Percentiles rank a stretch among this genome's conserved stretches.
Evolutionary conservation across 2,797 vertebrate species (phyloP).

Genomic region (Echeneis naucrates): DNA sequence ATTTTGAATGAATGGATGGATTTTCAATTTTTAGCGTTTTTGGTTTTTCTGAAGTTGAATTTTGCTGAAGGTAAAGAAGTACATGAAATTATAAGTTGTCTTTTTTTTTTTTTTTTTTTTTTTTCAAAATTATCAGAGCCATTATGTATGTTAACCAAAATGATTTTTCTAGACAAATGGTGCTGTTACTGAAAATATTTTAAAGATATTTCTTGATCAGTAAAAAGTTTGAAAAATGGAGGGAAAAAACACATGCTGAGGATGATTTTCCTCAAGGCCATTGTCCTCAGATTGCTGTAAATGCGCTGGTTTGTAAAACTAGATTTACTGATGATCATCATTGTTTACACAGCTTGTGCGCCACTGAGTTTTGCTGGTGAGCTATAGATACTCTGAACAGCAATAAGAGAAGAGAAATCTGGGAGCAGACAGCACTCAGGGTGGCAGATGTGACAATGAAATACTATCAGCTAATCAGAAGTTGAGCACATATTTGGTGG

Average conservation of each 20-base stretch:
- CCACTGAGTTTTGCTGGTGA: background rate
- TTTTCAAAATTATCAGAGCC: no score
- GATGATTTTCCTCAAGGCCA: no score
- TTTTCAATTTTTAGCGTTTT: slow-evolving; percentile 25
- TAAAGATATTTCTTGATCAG: background rate
- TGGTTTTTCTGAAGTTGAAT: slow-evolving; percentile 12
- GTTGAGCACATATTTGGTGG: no score
- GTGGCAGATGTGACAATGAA: background rate
- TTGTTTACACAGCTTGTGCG: background rate
- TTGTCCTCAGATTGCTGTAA: background rate
- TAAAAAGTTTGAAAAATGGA: background rate
- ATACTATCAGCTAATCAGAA: background rate
- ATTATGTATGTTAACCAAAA: background rate
- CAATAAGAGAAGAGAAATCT: background rate
- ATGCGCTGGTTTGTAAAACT: background rate
- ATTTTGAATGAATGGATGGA: no score
- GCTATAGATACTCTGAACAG: background rate
- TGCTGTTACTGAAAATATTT: slow-evolving; percentile 2
- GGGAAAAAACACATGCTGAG: background rate
- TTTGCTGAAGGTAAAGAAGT: background rate
- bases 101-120: no score
- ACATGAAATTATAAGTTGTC: background rate
- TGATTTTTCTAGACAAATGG: background rate
- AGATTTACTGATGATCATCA: background rate
- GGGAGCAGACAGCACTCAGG: background rate